phyloP scores from a whole-genome alignment of 2,888 invertebrate genomes.

The Carpatolechia fugitivella region DNA sequence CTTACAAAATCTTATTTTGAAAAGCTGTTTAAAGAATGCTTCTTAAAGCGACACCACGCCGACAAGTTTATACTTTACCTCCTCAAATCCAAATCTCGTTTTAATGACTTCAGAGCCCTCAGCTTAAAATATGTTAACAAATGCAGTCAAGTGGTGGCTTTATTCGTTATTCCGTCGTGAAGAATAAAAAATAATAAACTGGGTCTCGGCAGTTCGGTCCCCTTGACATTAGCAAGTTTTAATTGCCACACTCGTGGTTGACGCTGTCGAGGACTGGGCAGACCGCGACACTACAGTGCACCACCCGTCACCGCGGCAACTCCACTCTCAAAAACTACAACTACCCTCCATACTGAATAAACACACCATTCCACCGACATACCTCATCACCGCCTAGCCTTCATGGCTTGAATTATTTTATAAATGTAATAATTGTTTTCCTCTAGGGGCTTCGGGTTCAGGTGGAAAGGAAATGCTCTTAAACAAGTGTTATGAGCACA shows the following conservation, averaged over 20 bases:
- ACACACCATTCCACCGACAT: background rate
- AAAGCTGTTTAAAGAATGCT: too few relatives aligned
- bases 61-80: background rate
- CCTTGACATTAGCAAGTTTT: constrained; percentile 78
- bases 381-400: constrained; percentile 6
- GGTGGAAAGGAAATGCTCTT: background rate
- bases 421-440: constrained; percentile 2
- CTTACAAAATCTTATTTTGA: too few relatives aligned
- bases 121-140: constrained; percentile 13
- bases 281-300: background rate
- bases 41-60: too few relatives aligned
- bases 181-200: constrained; percentile 61
- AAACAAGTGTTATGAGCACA: constrained; percentile 2
- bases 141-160: constrained; percentile 14
- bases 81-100: constrained; percentile 1
- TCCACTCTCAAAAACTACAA: constrained; percentile 16
- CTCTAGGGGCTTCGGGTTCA: background rate
- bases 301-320: background rate
- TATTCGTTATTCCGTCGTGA: constrained; percentile 45
- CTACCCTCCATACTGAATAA: constrained; percentile 2
- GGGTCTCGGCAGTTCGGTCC: constrained; percentile 40
- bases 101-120: constrained; percentile 2
- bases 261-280: constrained; percentile 4
- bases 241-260: constrained; percentile 67
- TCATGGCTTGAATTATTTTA: constrained; percentile 2